These are phyloP conservation scores for Chloroclystis v-ata DNA, from an alignment of 2,888 invertebrate species.

Conservation along the genomic window DNA sequence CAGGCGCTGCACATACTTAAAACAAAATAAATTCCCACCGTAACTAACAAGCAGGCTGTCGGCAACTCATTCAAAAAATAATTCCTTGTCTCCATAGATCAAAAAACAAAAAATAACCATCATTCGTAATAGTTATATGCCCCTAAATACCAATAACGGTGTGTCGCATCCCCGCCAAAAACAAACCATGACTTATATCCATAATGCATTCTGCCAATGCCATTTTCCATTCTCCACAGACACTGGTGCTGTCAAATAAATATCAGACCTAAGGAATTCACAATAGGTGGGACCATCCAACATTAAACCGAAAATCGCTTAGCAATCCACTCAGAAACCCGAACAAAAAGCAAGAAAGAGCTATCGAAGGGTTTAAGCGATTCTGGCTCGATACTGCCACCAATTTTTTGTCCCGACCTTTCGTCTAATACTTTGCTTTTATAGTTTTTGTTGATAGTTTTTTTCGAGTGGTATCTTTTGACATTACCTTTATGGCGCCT, in stretches of 20 bases:
- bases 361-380: slow-evolving; percentile 44
- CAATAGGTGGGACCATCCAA: slow-evolving; percentile 67
- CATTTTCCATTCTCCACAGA: slow-evolving; percentile 78
- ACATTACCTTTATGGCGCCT: slow-evolving; percentile 70
- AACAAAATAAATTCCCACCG: slow-evolving; percentile 66
- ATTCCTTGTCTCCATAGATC: slow-evolving; percentile 59
- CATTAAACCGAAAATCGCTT: slow-evolving; percentile 61
- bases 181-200: slow-evolving; percentile 77
- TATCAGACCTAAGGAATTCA: slow-evolving; percentile 73
- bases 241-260: slow-evolving; percentile 76
- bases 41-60: slow-evolving; percentile 58
- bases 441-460: slow-evolving; percentile 72
- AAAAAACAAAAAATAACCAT: slow-evolving; percentile 55
- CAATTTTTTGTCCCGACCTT: slow-evolving; percentile 65
- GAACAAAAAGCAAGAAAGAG: slow-evolving; percentile 47
- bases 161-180: slow-evolving; percentile 75
- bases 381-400: slow-evolving; percentile 49
- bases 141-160: slow-evolving; percentile 76
- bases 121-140: slow-evolving; percentile 67
- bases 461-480: slow-evolving; percentile 65
- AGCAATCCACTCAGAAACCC: slow-evolving; percentile 44
- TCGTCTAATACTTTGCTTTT: slow-evolving; percentile 59
- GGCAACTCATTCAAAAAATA: slow-evolving; percentile 55
- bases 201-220: slow-evolving; percentile 73
- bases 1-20: slow-evolving; percentile 29